Evolutionary conservation across 1,140 invertebrate genomes (phyloP).

Genomic region (Diprion similis): DNA sequence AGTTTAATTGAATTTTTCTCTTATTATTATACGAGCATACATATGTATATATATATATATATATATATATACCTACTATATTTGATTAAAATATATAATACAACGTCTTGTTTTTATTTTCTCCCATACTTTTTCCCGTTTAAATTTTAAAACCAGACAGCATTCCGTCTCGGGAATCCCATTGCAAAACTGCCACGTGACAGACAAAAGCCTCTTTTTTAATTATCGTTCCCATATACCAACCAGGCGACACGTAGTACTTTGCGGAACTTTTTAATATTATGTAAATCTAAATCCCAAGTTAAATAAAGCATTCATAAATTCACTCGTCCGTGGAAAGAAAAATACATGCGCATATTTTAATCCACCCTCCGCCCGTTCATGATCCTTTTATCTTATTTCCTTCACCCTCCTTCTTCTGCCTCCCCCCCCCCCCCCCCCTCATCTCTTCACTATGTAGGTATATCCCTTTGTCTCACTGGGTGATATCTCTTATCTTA

Average conservation of each 20-base stretch:
- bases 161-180: slow-evolving; percentile 22
- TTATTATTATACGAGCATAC: no score
- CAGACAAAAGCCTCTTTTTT: slow-evolving; percentile 20
- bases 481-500: no score
- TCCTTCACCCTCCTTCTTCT: not conserved
- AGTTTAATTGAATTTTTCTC: no score
- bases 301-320: slow-evolving; percentile 46
- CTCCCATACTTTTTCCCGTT: no score
- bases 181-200: not conserved
- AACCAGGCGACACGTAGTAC: slow-evolving; percentile 8
- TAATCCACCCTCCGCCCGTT: slow-evolving; percentile 19
- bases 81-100: no score
- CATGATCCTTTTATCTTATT: not conserved
- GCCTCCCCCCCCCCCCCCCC: not conserved
- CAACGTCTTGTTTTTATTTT: no score
- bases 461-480: no score
- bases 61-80: no score
- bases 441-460: no score
- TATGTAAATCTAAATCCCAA: slow-evolving; percentile 28
- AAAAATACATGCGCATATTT: slow-evolving; percentile 26
- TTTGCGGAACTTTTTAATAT: not conserved
- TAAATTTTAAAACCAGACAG: not conserved
- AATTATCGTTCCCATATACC: slow-evolving; percentile 18
- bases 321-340: slow-evolving; percentile 22
- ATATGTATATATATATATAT: no score